phyloP scores from a whole-genome alignment of 2,888 invertebrate genomes.

The Hetaerina titia region DNA sequence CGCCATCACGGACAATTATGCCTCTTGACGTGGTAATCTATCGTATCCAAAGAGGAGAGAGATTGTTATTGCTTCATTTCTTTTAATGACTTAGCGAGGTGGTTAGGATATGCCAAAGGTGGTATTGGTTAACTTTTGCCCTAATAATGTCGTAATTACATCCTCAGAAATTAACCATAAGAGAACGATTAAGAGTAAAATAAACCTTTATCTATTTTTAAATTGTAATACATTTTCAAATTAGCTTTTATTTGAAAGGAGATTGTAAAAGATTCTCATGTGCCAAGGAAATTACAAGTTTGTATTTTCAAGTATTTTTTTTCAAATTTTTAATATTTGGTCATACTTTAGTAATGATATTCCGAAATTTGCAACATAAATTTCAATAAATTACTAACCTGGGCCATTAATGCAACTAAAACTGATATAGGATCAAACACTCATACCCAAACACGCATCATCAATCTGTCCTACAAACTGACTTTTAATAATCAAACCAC shows the following conservation, averaged over 20 bases:
- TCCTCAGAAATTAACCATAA: neutral
- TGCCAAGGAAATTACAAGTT: too few species aligned
- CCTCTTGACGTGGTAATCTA: conserved; percentile 8
- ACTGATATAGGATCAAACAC: too few species aligned
- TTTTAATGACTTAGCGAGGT: conserved; percentile 42
- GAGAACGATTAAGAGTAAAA: neutral
- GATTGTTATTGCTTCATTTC: conserved; percentile 59
- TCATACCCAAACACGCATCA: too few species aligned
- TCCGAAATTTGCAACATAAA: too few species aligned
- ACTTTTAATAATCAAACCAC: too few species aligned
- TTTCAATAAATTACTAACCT: too few species aligned
- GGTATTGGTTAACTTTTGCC: neutral
- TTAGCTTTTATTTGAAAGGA: neutral
- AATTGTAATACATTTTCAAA: neutral
- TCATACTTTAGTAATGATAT: neutral
- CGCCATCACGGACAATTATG: conserved; percentile 40
- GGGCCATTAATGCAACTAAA: too few species aligned
- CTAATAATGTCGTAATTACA: neutral
- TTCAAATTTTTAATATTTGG: neutral
- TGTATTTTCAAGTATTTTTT: neutral
- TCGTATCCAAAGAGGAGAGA: conserved; percentile 21
- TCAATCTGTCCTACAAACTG: too few species aligned
- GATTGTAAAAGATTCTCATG: neutral
- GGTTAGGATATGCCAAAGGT: neutral
- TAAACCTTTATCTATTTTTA: neutral